phyloP scores from a whole-genome alignment of 2,888 invertebrate genomes.

The Stegophylla sp. region DNA sequence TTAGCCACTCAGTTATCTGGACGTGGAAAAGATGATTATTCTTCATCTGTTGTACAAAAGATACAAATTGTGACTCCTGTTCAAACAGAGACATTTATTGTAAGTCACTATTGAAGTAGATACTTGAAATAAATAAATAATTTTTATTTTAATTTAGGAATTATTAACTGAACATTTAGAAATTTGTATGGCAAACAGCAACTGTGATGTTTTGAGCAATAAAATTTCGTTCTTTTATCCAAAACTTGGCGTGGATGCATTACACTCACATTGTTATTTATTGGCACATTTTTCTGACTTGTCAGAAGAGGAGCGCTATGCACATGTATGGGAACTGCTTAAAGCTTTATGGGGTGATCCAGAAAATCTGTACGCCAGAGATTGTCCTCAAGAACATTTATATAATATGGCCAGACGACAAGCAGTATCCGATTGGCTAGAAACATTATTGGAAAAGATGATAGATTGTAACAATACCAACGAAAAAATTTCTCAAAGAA shows the following conservation, averaged over 20 bases:
- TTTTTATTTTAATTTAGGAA: constrained; percentile 50
- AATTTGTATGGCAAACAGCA: constrained; percentile 59
- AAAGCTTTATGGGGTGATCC: constrained; percentile 86
- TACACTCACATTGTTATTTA: constrained; percentile 68
- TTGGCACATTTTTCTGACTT: constrained; percentile 63
- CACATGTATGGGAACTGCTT: constrained; percentile 76
- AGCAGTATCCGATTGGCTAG: constrained; percentile 73
- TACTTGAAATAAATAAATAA: neutral
- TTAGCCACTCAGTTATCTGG: constrained; percentile 55
- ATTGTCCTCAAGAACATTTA: constrained; percentile 64
- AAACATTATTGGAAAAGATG: constrained; percentile 67
- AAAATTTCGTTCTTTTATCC: constrained; percentile 61
- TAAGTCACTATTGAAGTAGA: constrained; percentile 10
- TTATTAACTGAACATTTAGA: constrained; percentile 59
- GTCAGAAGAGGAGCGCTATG: constrained; percentile 63
- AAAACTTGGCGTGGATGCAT: constrained; percentile 66
- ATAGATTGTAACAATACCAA: constrained; percentile 65
- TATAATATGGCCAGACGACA: constrained; percentile 70
- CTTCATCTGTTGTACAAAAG: constrained; percentile 53
- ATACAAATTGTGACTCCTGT: constrained; percentile 55
- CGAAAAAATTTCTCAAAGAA: constrained; percentile 63
- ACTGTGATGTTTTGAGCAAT: constrained; percentile 36
- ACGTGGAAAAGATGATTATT: constrained; percentile 53
- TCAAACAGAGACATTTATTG: constrained; percentile 51
- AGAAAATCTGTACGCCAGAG: constrained; percentile 50